These are phyloP conservation scores for Thomomys bottae DNA, from an alignment of 2,113 vertebrate genomes.

Conservation along the genomic window DNA sequence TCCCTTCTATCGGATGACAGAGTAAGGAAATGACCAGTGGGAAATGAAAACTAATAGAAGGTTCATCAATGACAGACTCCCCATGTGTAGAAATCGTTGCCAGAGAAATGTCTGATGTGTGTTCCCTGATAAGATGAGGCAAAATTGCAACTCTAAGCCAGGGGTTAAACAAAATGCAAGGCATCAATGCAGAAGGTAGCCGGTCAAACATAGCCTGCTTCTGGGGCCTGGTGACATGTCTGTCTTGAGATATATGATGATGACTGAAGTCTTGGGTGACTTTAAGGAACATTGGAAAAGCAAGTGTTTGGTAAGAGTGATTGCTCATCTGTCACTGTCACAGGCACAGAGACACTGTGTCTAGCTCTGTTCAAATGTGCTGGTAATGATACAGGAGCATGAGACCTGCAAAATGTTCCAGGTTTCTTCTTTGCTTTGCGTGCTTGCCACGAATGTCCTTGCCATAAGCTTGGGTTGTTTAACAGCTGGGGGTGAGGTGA, in stretches of 20 bases:
- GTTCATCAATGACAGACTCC: background rate
- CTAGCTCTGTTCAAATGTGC: background rate
- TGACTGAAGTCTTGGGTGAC: conserved; percentile 24
- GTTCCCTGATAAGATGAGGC: background rate
- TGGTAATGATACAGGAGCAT: background rate
- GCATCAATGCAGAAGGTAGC: background rate
- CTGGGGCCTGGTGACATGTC: background rate
- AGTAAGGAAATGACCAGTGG: background rate
- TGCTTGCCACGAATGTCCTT: background rate
- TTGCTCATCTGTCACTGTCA: conserved; percentile 43
- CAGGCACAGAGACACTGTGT: background rate
- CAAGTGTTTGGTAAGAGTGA: conserved; percentile 20
- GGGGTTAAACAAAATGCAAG: background rate
- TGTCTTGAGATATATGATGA: background rate
- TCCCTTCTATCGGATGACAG: background rate
- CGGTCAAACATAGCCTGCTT: conserved; percentile 24
- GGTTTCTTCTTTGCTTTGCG: background rate
- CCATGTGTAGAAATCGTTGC: background rate
- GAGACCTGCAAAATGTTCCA: background rate
- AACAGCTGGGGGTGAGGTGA: background rate
- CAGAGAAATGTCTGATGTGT: background rate
- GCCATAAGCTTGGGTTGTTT: background rate
- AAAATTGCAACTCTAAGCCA: background rate
- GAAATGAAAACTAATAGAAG: conserved; percentile 27
- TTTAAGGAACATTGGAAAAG: conserved; percentile 24